Conservation (phyloP, 1,140 invertebrate species). For the Lucilia cuprina region DNA sequence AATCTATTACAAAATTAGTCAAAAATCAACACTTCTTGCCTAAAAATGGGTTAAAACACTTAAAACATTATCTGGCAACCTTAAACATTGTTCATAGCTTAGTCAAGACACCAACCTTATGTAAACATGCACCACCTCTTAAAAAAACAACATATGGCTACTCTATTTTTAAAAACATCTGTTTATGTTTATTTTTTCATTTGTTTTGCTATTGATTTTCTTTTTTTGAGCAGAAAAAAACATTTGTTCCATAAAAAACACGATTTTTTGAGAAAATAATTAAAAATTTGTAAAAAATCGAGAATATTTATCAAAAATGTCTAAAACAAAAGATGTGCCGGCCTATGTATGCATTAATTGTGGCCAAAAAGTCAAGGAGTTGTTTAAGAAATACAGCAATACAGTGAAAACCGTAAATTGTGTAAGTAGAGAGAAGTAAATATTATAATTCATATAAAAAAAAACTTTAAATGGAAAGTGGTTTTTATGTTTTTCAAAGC, state of each 20-base stretch:
- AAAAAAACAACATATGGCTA: too few relatives aligned
- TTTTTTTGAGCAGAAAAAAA: not conserved
- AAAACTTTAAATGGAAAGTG: too few relatives aligned
- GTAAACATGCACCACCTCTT: too few relatives aligned
- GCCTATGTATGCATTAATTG: constrained; percentile 73
- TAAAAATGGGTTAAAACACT: too few relatives aligned
- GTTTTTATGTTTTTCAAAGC: too few relatives aligned
- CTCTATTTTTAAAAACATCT: too few relatives aligned
- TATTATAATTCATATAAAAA: too few relatives aligned
- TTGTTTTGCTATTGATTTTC: not conserved
- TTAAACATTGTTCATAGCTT: too few relatives aligned
- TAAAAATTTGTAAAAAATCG: not conserved
- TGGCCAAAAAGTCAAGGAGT: constrained; percentile 67
- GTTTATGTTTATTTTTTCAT: not conserved
- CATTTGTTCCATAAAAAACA: not conserved
- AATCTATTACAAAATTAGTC: too few relatives aligned
- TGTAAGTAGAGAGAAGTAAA: constrained; percentile 65
- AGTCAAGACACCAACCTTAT: too few relatives aligned
- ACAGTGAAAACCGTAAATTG: constrained; percentile 75
- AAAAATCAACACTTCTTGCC: too few relatives aligned
- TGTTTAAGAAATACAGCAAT: constrained; percentile 73
- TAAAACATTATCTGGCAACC: too few relatives aligned
- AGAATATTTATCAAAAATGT: not conserved
- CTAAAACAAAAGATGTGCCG: not conserved
- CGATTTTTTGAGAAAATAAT: not conserved